Base-by-base conservation (phyloP, 2,113 vertebrate genomes). In the Centropristis striata region DNA sequence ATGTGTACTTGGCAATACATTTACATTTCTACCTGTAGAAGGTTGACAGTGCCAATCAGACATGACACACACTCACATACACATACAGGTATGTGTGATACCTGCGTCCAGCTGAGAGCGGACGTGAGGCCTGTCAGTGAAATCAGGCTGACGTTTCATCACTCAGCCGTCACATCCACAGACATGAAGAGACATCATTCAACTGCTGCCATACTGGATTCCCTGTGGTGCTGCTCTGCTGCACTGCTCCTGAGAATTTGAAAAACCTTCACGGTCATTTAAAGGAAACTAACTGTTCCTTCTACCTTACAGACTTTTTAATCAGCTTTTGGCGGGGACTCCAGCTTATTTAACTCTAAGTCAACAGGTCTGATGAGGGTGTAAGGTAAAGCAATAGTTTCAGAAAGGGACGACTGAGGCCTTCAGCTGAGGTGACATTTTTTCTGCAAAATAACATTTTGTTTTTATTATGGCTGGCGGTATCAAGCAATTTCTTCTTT, bases 241-340 rank as follows among this genome's bases (percentile, higher is more conserved):
- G 68, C 71, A 37, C 78, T 59, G 76, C 79, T 88, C 88, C 91
- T 89, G 89, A 92, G 89, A 72, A 72, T 67, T 49, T 66, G 42
- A 61, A 58, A 42, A 41, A 63, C 42, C 47, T 66, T 39, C 16
- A 20, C 4, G 39, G 65, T 42, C n/a, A 37, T 50, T 41, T 6
- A 15, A 32, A 57, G 21, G 37, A 84, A 50, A 68, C 13, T 1
- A 37, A 64, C 11, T 0, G 18, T 27, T 11, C 14, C 15, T 25
- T 75, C 36, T 8, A 47, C 27, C 14, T 20, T 39, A 63, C 21
- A 25, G 2, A 47, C n/a, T 32, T 32, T 32, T 32, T 4, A n/a
- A n/a, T n/a, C n/a, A n/a, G n/a, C n/a, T n/a, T n/a, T n/a, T n/a
- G n/a, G n/a, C n/a, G n/a, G n/a, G n/a, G 53, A 46, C 27, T 66